Evolutionary conservation across 2,888 invertebrate genomes (phyloP).

Genomic region (Neria commutata): DNA sequence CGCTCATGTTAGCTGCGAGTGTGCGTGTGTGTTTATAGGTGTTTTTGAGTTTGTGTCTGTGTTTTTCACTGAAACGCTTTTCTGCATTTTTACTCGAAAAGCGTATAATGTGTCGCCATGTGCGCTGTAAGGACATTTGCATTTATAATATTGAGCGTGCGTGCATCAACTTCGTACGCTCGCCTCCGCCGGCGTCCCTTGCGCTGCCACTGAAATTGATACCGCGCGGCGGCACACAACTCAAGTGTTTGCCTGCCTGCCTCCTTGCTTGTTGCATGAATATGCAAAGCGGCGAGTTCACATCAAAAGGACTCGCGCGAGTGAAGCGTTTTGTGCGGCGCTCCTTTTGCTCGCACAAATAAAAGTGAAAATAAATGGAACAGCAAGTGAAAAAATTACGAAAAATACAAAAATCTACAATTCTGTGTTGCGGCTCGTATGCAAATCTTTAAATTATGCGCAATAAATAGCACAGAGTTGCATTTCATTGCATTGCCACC

Average conservation of each 20-base stretch:
- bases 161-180: slow-evolving; percentile 21
- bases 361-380: neutral
- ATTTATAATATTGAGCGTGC: slow-evolving; percentile 38
- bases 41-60: slow-evolving; percentile 19
- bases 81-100: slow-evolving; percentile 41
- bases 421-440: neutral
- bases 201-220: slow-evolving; percentile 28
- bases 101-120: slow-evolving; percentile 45
- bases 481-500: too few relatives aligned
- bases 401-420: neutral
- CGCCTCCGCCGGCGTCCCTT: slow-evolving; percentile 18
- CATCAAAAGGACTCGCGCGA: neutral
- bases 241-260: slow-evolving; percentile 30
- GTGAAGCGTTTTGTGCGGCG: neutral
- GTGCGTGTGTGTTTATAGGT: slow-evolving; percentile 11
- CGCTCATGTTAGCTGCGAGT: slow-evolving; percentile 44
- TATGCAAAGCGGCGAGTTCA: slow-evolving; percentile 30
- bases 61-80: slow-evolving; percentile 17
- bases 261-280: slow-evolving; percentile 34
- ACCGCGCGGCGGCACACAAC: slow-evolving; percentile 23
- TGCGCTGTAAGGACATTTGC: slow-evolving; percentile 33
- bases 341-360: neutral
- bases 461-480: neutral
- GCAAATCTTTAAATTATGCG: neutral
- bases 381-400: neutral